Percentiles rank a stretch among this genome's conserved stretches.
Conservation (phyloP, 2,888 invertebrate species). For the Cinara cedri region DNA sequence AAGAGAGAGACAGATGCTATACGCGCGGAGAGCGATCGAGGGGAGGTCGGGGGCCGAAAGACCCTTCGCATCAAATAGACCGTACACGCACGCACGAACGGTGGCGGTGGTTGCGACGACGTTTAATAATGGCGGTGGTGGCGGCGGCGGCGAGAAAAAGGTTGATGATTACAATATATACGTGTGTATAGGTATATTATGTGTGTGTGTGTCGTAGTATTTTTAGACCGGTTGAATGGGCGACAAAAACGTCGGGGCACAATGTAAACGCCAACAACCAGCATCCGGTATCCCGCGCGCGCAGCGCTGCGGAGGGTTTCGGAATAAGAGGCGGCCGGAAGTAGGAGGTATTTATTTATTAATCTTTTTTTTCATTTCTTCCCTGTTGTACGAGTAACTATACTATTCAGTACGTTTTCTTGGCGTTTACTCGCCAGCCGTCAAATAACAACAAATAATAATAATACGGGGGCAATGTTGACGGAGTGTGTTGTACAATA, state of each 20-base stretch:
- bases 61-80: slow-evolving; percentile 56
- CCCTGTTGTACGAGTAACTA: background rate
- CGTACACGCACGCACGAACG: slow-evolving; percentile 33
- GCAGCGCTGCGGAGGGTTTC: slow-evolving; percentile 28
- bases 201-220: background rate
- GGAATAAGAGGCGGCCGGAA: slow-evolving; percentile 23
- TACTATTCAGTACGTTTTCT: background rate
- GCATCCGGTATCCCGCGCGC: slow-evolving; percentile 43
- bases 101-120: background rate
- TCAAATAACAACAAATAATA: slow-evolving; percentile 32
- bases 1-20: background rate
- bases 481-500: slow-evolving; percentile 13
- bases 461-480: slow-evolving; percentile 11
- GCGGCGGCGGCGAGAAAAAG: slow-evolving; percentile 35
- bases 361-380: slow-evolving; percentile 39
- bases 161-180: slow-evolving; percentile 41
- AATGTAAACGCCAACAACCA: slow-evolving; percentile 51
- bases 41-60: slow-evolving; percentile 1
- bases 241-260: slow-evolving; percentile 52
- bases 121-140: background rate
- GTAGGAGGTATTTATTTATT: slow-evolving; percentile 51
- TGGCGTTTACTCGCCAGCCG: background rate
- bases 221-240: slow-evolving; percentile 54
- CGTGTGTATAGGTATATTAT: background rate
- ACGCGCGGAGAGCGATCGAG: background rate